Evolutionary conservation across 2,888 invertebrate species (phyloP).

Genomic region (Folsomia candida): DNA sequence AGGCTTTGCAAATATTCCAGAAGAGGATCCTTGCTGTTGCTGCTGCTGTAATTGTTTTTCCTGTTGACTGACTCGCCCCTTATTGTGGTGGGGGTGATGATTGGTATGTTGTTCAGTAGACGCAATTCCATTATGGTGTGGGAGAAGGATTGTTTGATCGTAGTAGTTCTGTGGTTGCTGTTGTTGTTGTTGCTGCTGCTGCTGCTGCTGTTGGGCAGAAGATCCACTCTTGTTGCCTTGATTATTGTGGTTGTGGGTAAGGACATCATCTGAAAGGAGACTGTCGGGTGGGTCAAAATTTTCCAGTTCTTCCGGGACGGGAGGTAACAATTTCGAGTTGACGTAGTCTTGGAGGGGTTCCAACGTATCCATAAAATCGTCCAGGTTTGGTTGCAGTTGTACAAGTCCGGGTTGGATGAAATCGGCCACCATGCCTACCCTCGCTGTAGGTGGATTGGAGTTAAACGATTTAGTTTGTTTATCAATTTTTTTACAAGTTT

Average conservation of each 20-base stretch:
- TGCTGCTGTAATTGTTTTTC: background rate
- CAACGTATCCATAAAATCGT: constrained; percentile 89
- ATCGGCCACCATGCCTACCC: constrained; percentile 80
- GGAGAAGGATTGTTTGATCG: background rate
- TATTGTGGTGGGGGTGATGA: background rate
- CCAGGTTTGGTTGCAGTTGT: constrained; percentile 92
- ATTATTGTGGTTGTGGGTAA: constrained; percentile 5
- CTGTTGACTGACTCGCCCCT: background rate
- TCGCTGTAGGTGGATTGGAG: constrained; percentile 59
- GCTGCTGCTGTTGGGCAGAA: constrained; percentile 49
- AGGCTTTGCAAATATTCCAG: constrained; percentile 15
- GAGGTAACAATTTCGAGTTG: constrained; percentile 48
- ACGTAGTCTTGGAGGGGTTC: constrained; percentile 67
- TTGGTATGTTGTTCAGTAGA: background rate
- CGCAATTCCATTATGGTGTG: background rate
- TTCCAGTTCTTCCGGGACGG: constrained; percentile 49
- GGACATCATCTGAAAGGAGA: constrained; percentile 40
- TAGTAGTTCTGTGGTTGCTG: constrained; percentile 45
- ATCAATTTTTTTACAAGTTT: background rate
- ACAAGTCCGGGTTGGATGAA: constrained; percentile 98
- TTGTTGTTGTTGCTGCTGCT: constrained; percentile 49
- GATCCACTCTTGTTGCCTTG: background rate
- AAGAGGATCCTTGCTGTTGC: background rate
- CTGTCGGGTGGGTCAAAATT: constrained; percentile 39
- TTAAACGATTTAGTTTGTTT: no score